phyloP scores from a whole-genome alignment of 2,797 vertebrate species.

The Sebastes ruberrimus region DNA sequence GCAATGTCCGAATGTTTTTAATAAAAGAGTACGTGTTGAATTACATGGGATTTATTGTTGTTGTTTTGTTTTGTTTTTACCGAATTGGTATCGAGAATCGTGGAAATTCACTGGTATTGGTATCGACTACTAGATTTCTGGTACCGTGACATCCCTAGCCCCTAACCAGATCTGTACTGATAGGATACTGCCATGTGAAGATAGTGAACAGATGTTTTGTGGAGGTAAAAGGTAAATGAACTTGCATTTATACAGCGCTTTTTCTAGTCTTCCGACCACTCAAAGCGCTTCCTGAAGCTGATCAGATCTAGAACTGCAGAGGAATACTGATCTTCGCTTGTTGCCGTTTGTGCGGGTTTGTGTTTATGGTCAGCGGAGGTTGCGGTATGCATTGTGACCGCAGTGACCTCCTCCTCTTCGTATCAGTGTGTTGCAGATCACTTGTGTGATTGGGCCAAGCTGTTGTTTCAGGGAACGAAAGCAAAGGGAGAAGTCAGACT shows the following conservation, averaged over 20 bases:
- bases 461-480: slow-evolving; percentile 12
- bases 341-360: background rate
- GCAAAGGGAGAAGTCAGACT: background rate
- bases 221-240: too few relatives aligned
- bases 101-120: too few relatives aligned
- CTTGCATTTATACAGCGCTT: too few relatives aligned
- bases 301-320: background rate
- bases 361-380: slow-evolving; percentile 14
- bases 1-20: too few relatives aligned
- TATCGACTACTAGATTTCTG: too few relatives aligned
- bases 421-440: background rate
- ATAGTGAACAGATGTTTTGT: background rate
- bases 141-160: too few relatives aligned
- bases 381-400: background rate
- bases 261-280: too few relatives aligned
- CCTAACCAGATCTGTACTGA: background rate
- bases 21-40: too few relatives aligned
- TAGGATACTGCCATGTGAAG: background rate
- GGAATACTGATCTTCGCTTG: background rate
- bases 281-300: too few relatives aligned
- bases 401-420: background rate
- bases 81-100: too few relatives aligned
- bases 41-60: too few relatives aligned
- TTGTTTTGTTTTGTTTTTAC: too few relatives aligned
- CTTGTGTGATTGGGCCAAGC: slow-evolving; percentile 2